These are phyloP conservation scores for Scarus forsteni DNA, from an alignment of 2,797 vertebrate species.

Conservation along the genomic window DNA sequence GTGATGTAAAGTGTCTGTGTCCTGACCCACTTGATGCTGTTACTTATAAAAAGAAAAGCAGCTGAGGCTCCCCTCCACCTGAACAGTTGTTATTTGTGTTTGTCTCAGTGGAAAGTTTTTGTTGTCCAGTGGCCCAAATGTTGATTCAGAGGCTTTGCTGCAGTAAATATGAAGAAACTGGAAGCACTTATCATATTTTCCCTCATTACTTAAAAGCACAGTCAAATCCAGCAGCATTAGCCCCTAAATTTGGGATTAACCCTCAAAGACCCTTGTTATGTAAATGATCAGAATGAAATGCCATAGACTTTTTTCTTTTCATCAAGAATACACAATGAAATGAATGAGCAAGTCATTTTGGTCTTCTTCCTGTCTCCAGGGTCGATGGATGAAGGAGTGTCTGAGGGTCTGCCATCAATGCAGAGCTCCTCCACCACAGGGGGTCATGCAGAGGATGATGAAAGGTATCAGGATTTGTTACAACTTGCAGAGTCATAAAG, in stretches of 20 bases:
- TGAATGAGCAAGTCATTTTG: conserved; percentile 10
- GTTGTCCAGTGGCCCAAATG: conserved; percentile 31
- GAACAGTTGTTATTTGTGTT: conserved; percentile 30
- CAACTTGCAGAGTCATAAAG: conserved; percentile 46
- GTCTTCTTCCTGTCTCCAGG: conserved; percentile 78
- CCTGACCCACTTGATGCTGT: conserved; percentile 20
- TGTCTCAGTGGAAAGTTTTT: conserved; percentile 48
- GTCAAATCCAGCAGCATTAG: conserved; percentile 16
- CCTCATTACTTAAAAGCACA: conserved; percentile 24
- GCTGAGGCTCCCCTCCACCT: conserved; percentile 13
- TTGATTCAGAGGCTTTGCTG: conserved; percentile 26
- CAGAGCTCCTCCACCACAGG: conserved; percentile 89
- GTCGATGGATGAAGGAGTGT: conserved; percentile 94
- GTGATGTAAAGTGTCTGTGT: not conserved
- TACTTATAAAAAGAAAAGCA: not conserved
- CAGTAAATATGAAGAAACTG: conserved; percentile 41
- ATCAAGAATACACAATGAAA: conserved; percentile 3
- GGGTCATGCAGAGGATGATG: conserved; percentile 91
- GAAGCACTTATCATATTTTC: conserved; percentile 45
- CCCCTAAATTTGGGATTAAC: conserved; percentile 31
- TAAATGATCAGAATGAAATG: conserved; percentile 11
- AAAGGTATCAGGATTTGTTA: conserved; percentile 78
- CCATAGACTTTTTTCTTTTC: not conserved
- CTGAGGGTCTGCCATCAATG: conserved; percentile 92
- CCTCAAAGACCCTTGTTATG: conserved; percentile 22